These are phyloP conservation scores for Pelusios castaneus DNA, from an alignment of 2,113 vertebrate species.

Conservation along the genomic window DNA sequence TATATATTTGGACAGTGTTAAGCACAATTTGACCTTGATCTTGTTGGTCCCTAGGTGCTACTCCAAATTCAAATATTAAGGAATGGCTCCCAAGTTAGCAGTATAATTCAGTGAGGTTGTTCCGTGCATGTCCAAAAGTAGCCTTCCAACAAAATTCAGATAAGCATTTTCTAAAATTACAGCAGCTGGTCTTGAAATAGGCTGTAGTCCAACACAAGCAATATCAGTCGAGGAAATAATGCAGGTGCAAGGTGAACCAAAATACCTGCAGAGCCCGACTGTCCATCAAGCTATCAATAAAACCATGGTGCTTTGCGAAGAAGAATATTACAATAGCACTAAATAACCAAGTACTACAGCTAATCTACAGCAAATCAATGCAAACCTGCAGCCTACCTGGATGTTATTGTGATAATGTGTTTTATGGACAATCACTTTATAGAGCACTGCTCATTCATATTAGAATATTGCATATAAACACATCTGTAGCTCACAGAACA, in stretches of 20 bases:
- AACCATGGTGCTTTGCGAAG: neutral
- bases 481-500: slow-evolving; percentile 72
- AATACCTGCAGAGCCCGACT: neutral
- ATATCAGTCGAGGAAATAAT: neutral
- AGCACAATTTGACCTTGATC: neutral
- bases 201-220: neutral
- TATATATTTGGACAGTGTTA: neutral
- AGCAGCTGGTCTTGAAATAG: neutral
- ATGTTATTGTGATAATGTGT: slow-evolving; percentile 44
- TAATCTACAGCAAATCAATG: slow-evolving; percentile 42
- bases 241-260: neutral
- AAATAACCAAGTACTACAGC: neutral
- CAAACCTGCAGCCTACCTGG: slow-evolving; percentile 3
- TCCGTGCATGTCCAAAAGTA: neutral
- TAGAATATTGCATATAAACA: slow-evolving; percentile 45
- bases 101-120: neutral
- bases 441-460: slow-evolving; percentile 71
- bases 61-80: neutral
- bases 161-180: neutral
- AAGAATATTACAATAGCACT: neutral
- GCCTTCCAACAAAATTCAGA: neutral
- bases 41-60: neutral
- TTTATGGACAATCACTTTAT: slow-evolving; percentile 68
- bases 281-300: neutral
- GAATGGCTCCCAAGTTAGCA: neutral